Evolutionary conservation across 2,888 invertebrate genomes (phyloP), one percentile per base, ranked within the genome.

Genomic region (Phalera bucephala): DNA sequence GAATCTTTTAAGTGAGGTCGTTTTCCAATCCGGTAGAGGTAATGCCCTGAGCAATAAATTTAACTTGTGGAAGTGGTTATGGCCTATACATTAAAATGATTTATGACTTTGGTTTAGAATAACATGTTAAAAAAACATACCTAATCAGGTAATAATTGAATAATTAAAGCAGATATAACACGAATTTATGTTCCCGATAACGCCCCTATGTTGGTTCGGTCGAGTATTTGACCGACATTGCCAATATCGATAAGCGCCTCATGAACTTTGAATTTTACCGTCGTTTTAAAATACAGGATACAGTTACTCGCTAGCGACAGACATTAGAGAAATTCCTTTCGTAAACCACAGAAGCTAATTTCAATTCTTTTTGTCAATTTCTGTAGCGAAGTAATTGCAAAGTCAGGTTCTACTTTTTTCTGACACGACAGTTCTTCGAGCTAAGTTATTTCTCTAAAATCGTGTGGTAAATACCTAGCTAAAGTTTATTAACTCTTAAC

Each of bases 151-250:
- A 11, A 23, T 27, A 33, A 45, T 32, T 38, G 20, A 52, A 39
- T 52, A 52, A 52, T 52, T 48, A 29, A 13, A 25, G 41, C 35
- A 36, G 30, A 25, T 34, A 33, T 29, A 36, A 32, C 42, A 30
- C 38, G 45, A 41, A 45, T 45, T 51, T 51, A 48, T 48, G 45
- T 40, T 25, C 27, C 34, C 52, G 82, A 82, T 83, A 82, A 78
- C 70, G 78, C 80, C 82, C 78, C 68, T 66, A 80, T 78, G 64
- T 43, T 47, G 45, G 53, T 37, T 51, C 43, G 26, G 55, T 55
- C 48, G 55, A 56, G 52, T 57, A 65, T 72, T 70, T 67, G 70
- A 66, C 70, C 72, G 73, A 71, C 67, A 70, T 70, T 60, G 53
- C 43, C 33, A 50, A 39, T 45, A 46, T 48, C 64, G 77, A 80